phyloP scores from a whole-genome alignment of 2,888 invertebrate species.

The Tenodera sinensis region DNA sequence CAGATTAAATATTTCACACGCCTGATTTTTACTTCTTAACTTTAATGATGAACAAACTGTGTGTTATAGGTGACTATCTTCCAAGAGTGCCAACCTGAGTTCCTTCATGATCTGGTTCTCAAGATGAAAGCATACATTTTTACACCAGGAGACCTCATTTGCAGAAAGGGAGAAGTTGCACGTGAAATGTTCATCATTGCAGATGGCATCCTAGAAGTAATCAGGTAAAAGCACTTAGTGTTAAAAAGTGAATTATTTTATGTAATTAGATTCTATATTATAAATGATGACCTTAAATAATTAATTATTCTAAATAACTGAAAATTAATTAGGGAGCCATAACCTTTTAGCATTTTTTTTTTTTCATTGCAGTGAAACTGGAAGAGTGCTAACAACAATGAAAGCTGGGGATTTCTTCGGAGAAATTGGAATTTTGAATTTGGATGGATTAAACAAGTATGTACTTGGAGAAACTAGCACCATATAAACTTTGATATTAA shows the following conservation, averaged over 20 bases:
- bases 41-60: neutral
- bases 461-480: conserved; percentile 32
- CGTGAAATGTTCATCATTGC: conserved; percentile 98
- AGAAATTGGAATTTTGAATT: conserved; percentile 92
- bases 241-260: neutral
- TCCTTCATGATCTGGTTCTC: conserved; percentile 91
- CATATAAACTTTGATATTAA: too few relatives aligned
- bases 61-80: conserved; percentile 80
- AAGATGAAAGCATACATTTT: conserved; percentile 99
- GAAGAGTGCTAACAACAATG: conserved; percentile 91
- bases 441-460: conserved; percentile 94
- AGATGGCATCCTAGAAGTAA: conserved; percentile 92
- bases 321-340: neutral
- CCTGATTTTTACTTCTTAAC: too few relatives aligned
- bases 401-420: conserved; percentile 97
- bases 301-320: neutral
- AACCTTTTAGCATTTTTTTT: neutral
- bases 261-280: neutral
- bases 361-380: conserved; percentile 68
- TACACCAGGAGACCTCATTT: conserved; percentile 95
- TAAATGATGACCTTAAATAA: neutral
- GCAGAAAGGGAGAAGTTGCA: conserved; percentile 91
- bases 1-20: too few relatives aligned
- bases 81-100: conserved; percentile 97
- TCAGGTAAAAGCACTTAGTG: conserved; percentile 48